phyloP scores from a whole-genome alignment of 2,113 vertebrate genomes.

The Puntigrus tetrazona region DNA sequence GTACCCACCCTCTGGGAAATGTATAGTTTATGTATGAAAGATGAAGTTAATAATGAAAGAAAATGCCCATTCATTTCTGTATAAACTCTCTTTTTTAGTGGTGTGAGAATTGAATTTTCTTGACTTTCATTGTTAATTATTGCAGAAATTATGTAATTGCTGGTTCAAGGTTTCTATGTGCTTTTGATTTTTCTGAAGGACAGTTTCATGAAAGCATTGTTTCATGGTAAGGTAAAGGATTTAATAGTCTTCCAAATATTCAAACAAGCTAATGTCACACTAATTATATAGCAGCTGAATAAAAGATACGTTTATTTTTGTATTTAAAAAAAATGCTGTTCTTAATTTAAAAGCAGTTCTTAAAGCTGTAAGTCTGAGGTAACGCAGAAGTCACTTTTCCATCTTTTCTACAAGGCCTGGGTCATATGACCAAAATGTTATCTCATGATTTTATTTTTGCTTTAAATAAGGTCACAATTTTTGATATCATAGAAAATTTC shows the following conservation, averaged over 20 bases:
- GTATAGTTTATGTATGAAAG: conserved; percentile 63
- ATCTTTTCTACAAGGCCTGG: too few species aligned
- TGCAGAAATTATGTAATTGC: conserved; percentile 52
- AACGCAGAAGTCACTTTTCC: too few species aligned
- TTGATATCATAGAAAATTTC: too few species aligned
- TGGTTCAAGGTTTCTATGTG: conserved; percentile 8
- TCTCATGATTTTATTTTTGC: too few species aligned
- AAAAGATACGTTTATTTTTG: not conserved
- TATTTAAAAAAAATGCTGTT: too few species aligned
- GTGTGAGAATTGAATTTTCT: conserved; percentile 28
- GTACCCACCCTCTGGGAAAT: conserved; percentile 55
- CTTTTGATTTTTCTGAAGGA: not conserved
- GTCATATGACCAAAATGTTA: too few species aligned
- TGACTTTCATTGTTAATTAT: conserved; percentile 55
- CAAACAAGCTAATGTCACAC: not conserved
- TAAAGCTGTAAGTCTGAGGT: too few species aligned
- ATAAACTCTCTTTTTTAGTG: conserved; percentile 63
- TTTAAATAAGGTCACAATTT: too few species aligned
- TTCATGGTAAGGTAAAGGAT: not conserved
- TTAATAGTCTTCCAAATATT: not conserved
- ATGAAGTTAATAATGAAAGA: conserved; percentile 73
- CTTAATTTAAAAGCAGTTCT: too few species aligned
- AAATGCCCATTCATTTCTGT: conserved; percentile 66
- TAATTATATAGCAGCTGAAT: not conserved
- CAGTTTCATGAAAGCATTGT: not conserved